Evolutionary conservation across 2,113 vertebrate species (phyloP), one percentile per base, ranked within the genome.

Genomic region (Piaya cayana): DNA sequence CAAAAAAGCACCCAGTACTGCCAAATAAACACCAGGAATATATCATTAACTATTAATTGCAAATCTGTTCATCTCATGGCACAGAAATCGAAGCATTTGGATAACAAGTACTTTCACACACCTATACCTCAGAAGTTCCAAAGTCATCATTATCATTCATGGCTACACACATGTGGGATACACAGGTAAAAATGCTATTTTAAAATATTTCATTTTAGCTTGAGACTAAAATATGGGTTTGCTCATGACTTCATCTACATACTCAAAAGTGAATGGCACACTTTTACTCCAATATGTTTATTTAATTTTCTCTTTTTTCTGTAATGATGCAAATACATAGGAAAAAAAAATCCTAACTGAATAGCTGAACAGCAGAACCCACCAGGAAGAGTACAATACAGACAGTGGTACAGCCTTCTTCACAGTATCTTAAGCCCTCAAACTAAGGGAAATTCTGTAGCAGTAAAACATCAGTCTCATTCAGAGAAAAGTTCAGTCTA

Each of bases 61-160:
- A 83, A 67, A 78, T 58, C 36, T 77, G 37, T 85, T 89, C 14
- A 37, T 70, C 36, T 81, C 50, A 23, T n/a, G 32, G 21, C 49
- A 64, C 3, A 39, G 8, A 49, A n/a, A 81, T 19, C 0, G 0
- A 85, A n/a, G 12, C 36, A 82, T 43, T 43, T 42, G 49, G 53
- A 29, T 78, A 80, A 77, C 6, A 86, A 88, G 5, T 43, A 2
- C 32, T 42, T 90, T 65, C 29, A 42, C 9, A 21, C 15, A 14
- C 11, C 55, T 67, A 15, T 22, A 78, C 6, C 39, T 18, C 32
- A 60, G 49, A 80, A 12, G 26, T 77, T 76, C 42, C 74, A 36
- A 37, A 79, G 58, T 19, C 42, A 47, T 79, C 65, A 34, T 70
- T 23, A 87, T 25, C 29, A 43, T 39, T 59, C 17, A 21, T 55